A percentile compares a stretch with the other conserved stretches of the same genome.
Conservation (phyloP, 2,888 invertebrate genomes). For the Drosophila ochracea region DNA sequence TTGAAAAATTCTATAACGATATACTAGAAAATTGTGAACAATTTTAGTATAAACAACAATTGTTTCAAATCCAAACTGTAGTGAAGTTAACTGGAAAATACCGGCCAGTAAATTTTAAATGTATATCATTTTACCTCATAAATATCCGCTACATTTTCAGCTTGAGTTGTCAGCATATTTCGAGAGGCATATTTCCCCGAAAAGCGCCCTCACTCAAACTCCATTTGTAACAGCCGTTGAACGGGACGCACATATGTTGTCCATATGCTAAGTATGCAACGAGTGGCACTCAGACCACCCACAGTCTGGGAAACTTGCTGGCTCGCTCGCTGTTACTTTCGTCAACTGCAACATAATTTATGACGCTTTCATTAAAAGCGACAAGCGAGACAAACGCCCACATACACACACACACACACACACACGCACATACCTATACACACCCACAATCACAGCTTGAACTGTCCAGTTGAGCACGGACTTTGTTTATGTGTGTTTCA, state of each 20-base stretch:
- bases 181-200: constrained; percentile 12
- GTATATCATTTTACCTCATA: constrained; percentile 11
- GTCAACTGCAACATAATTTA: constrained; percentile 84
- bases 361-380: constrained; percentile 84
- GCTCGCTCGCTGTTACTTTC: constrained; percentile 72
- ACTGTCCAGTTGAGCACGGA: constrained; percentile 11
- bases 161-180: constrained; percentile 38
- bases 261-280: constrained; percentile 65
- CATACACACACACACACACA: constrained; percentile 66
- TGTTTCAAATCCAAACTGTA: background rate
- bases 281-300: constrained; percentile 32
- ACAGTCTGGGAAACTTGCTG: constrained; percentile 8
- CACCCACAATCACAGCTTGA: constrained; percentile 8
- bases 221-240: constrained; percentile 26
- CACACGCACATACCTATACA: background rate
- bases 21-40: background rate
- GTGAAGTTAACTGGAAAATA: background rate
- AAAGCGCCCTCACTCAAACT: constrained; percentile 3
- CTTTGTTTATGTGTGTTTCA: constrained; percentile 53
- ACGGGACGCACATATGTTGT: constrained; percentile 54
- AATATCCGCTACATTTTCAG: constrained; percentile 28
- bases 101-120: background rate
- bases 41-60: no score
- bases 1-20: background rate
- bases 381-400: constrained; percentile 80